Evolutionary conservation across 2,797 vertebrate genomes (phyloP).

Genomic region (Melanotaenia nigrans): DNA sequence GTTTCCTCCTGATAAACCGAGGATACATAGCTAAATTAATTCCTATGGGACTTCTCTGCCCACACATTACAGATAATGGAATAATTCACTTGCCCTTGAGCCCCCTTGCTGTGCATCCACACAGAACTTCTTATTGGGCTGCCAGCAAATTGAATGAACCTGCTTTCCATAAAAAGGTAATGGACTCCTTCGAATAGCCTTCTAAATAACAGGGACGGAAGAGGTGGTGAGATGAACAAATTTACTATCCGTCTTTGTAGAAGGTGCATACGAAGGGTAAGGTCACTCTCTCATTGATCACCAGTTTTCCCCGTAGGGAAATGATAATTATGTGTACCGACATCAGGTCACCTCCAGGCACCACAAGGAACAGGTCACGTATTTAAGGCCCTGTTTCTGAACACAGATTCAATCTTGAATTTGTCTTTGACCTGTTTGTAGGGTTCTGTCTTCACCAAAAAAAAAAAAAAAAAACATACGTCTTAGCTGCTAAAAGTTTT

Average conservation of each 20-base stretch:
- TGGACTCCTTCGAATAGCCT: constrained; percentile 74
- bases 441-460: neutral
- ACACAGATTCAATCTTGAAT: constrained; percentile 11
- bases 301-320: constrained; percentile 51
- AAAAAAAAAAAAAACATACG: too few relatives aligned
- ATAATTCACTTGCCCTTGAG: constrained; percentile 83
- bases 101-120: constrained; percentile 47
- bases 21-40: constrained; percentile 63
- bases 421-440: constrained; percentile 11
- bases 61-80: constrained; percentile 76
- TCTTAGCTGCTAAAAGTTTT: neutral
- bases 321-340: constrained; percentile 68
- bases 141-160: constrained; percentile 78
- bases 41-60: constrained; percentile 55
- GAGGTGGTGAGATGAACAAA: constrained; percentile 66
- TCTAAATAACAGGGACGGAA: constrained; percentile 78
- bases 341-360: constrained; percentile 61
- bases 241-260: constrained; percentile 75
- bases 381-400: neutral
- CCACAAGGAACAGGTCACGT: constrained; percentile 14
- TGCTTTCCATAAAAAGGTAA: constrained; percentile 82
- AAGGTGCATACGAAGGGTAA: constrained; percentile 57
- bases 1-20: constrained; percentile 43
- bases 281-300: constrained; percentile 78
- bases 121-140: constrained; percentile 69